Evolutionary conservation across 2,113 vertebrate genomes (phyloP).

Genomic region (Corythaeola cristata): DNA sequence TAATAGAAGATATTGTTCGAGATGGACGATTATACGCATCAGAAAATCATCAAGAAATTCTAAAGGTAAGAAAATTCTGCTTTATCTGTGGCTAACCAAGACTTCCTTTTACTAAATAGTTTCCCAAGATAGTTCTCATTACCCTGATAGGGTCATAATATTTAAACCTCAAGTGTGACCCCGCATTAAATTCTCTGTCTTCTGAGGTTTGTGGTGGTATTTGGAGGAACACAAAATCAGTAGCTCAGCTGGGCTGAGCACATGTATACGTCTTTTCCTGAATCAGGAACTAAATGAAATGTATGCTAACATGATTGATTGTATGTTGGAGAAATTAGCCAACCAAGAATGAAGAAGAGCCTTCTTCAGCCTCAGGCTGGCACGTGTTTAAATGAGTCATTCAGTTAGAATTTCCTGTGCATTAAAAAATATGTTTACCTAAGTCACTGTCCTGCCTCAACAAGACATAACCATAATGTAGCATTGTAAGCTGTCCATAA

Average conservation of each 20-base stretch:
- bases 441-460: not conserved
- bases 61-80: conserved; percentile 80
- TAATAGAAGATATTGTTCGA: conserved; percentile 93
- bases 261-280: accelerated
- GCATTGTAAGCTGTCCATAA: not conserved
- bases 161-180: not conserved
- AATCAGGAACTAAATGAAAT: not conserved
- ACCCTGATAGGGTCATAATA: not conserved
- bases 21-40: conserved; percentile 92
- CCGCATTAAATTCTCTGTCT: not conserved
- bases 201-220: not conserved
- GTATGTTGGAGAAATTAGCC: not conserved
- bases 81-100: not conserved
- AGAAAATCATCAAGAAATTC: conserved; percentile 93
- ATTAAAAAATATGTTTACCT: not conserved
- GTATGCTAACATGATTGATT: not conserved
- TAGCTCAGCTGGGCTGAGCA: not conserved
- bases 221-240: not conserved
- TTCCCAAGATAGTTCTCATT: not conserved
- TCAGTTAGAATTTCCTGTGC: not conserved
- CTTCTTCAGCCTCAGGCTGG: not conserved
- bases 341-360: not conserved
- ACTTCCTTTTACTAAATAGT: not conserved
- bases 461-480: not conserved
- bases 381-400: not conserved